phyloP scores from a whole-genome alignment of 2,888 invertebrate species.

The Hemithea aestivaria region DNA sequence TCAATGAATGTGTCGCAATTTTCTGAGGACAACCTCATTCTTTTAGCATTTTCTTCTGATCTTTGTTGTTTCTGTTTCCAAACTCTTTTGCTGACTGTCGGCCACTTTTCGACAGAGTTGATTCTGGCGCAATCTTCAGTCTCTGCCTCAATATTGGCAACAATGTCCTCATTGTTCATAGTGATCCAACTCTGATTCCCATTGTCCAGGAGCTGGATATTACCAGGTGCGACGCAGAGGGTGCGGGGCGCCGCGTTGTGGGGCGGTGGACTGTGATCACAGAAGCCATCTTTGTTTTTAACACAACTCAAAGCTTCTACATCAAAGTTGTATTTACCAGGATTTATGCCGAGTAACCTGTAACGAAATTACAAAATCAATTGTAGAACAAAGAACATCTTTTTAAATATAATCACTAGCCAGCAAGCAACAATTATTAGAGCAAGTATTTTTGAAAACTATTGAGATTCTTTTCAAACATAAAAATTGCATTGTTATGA shows the following conservation, averaged over 20 bases:
- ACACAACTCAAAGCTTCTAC: conserved; percentile 61
- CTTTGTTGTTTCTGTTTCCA: conserved; percentile 53
- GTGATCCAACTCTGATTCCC: conserved; percentile 33
- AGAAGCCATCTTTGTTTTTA: conserved; percentile 61
- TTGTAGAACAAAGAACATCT: no score
- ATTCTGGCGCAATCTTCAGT: conserved; percentile 58
- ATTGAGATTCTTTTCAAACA: no score
- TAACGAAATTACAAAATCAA: conserved; percentile 20
- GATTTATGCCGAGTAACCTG: conserved; percentile 62
- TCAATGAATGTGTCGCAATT: conserved; percentile 43
- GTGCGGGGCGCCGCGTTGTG: no score
- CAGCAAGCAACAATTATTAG: no score
- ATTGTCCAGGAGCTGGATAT: conserved; percentile 28
- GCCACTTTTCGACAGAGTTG: conserved; percentile 58
- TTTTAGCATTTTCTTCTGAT: conserved; percentile 46
- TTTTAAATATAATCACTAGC: no score
- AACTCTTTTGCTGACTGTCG: conserved; percentile 52
- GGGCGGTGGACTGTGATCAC: conserved; percentile 53
- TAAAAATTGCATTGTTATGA: no score
- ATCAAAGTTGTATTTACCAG: conserved; percentile 63
- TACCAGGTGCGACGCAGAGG: conserved; percentile 31
- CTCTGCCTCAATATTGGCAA: conserved; percentile 34
- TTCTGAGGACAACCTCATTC: conserved; percentile 50
- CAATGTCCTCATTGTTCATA: conserved; percentile 36
- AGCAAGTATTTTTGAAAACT: no score